Evolutionary conservation across 2,888 invertebrate species (phyloP), one percentile per base, ranked within the genome.

Genomic region (Calliphora vomitoria): DNA sequence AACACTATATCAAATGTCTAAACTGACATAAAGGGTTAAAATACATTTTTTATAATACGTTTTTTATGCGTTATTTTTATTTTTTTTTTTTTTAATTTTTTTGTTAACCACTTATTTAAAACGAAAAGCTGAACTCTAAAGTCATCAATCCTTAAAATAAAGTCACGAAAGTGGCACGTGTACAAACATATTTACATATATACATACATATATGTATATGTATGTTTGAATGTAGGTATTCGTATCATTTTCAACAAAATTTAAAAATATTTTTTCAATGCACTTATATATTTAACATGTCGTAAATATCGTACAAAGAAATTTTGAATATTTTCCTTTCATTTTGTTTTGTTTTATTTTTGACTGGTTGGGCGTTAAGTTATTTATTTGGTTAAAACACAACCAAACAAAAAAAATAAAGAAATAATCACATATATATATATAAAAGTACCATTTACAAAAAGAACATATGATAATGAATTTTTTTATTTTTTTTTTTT

Each of bases 91-190:
- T 44, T 44, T 35, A 4, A 31, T 38, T n/a, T 62, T 64, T n/a
- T 15, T n/a, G 8, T 62, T 68, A 81, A 64, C 41, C 72, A 47
- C 62, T 83, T 71, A 20, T 62, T 68, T 64, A 44, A 15, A 76
- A 76, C n/a, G 8, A 38, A 83, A 76, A 31, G 35, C 38, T 75
- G 62, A 75, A 80, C 68, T 85, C 8, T 69, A 69, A 83, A 81
- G 75, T 75, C 75, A 85, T 85, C 62, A 80, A 80, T 75, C 62
- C 68, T 62, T 80, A 41, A 69, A 84, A 62, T 53, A 69, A 75
- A 81, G 75, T 71, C 80, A 86, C 68, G 78, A 86, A 82, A 72
- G 78, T 82, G 86, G 78, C 86, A 82, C 86, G 72, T 86, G 82
- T 68, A 18, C 60, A 25, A 11, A 66, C 55, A 81, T 47, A 71